Evolutionary conservation across 1,140 invertebrate genomes (phyloP).

Genomic region (Amyelois transitella): DNA sequence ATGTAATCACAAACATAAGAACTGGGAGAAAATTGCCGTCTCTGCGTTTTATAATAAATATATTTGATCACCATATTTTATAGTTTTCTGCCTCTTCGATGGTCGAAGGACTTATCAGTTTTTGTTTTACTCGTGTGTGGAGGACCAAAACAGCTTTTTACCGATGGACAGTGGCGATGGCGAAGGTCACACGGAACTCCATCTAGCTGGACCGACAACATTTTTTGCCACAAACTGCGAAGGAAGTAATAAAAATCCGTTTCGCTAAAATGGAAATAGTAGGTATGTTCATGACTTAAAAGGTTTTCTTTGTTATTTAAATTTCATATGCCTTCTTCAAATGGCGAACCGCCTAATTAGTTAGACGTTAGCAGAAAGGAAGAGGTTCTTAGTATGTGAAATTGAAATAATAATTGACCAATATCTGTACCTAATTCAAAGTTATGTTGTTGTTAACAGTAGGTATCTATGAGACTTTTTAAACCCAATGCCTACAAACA

Average conservation of each 20-base stretch:
- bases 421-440: too few species aligned
- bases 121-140: constrained; percentile 20
- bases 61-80: not conserved
- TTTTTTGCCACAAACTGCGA: constrained; percentile 30
- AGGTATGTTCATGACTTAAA: not conserved
- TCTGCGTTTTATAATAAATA: not conserved
- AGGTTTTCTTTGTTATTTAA: not conserved
- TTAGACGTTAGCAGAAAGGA: too few species aligned
- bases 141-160: constrained; percentile 49
- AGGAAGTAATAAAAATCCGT: constrained; percentile 33
- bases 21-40: too few species aligned
- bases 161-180: constrained; percentile 39
- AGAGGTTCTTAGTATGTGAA: too few species aligned
- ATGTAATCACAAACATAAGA: too few species aligned
- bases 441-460: too few species aligned
- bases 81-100: too few species aligned
- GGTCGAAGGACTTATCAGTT: not conserved
- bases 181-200: constrained; percentile 54
- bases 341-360: too few species aligned
- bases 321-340: not conserved
- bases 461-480: too few species aligned
- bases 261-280: constrained; percentile 9
- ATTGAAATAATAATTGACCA: too few species aligned
- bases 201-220: constrained; percentile 39
- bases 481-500: too few species aligned